Conservation (phyloP, 23 tunicate genomes). For the Botrylloides violaceus region DNA sequence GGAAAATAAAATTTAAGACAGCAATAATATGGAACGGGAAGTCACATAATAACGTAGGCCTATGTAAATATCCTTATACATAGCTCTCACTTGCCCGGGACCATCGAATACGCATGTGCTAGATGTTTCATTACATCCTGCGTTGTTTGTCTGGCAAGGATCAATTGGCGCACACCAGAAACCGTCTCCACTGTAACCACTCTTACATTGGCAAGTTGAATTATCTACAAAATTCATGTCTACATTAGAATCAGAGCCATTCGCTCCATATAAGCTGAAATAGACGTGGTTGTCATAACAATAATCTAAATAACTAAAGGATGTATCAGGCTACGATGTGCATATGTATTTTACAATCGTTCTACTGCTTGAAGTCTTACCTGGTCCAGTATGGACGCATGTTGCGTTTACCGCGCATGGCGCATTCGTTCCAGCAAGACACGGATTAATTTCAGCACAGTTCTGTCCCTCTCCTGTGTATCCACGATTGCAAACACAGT, state of each 20-base stretch:
- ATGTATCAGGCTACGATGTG: too few species aligned
- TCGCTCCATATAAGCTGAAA: too few species aligned
- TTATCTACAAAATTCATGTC: too few species aligned
- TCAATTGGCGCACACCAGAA: slow-evolving; percentile 59
- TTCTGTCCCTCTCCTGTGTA: slow-evolving; percentile 16
- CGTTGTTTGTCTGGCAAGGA: slow-evolving; percentile 71
- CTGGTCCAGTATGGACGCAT: slow-evolving; percentile 25
- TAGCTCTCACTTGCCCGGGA: slow-evolving; percentile 57
- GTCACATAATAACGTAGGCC: too few species aligned
- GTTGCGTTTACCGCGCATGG: slow-evolving; percentile 13
- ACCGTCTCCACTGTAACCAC: slow-evolving; percentile 66
- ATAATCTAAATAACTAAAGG: too few species aligned
- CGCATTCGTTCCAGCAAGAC: background rate
- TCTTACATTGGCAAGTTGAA: slow-evolving; percentile 40
- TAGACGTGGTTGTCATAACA: too few species aligned
- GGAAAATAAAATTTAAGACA: too few species aligned
- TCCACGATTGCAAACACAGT: slow-evolving; percentile 22
- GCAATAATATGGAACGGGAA: too few species aligned
- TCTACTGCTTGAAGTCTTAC: background rate
- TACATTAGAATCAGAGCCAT: too few species aligned
- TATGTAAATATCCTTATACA: too few species aligned
- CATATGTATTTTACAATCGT: too few species aligned
- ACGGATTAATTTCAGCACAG: slow-evolving; percentile 23
- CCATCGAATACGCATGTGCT: slow-evolving; percentile 43
- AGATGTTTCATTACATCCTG: slow-evolving; percentile 37